A percentile compares a stretch with the other conserved stretches of the same genome.
phyloP scores from a whole-genome alignment of 2,888 invertebrate species.

The Pandemis cinnamomeana region DNA sequence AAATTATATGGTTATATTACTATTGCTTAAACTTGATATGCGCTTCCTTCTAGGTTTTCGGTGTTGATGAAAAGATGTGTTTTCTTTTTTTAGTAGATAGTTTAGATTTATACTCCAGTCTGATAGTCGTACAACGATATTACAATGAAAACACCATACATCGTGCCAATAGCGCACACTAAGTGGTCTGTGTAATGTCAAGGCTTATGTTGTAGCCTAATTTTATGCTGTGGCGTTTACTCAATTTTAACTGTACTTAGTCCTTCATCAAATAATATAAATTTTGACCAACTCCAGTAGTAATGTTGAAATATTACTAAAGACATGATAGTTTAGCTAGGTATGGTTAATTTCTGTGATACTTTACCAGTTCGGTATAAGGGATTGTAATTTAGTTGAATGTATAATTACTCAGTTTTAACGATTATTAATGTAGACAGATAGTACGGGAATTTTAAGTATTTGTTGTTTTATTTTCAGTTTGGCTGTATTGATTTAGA shows the following conservation, averaged over 20 bases:
- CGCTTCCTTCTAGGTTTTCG: slow-evolving; percentile 13
- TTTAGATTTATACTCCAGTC: slow-evolving; percentile 6
- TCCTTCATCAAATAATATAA: slow-evolving; percentile 48
- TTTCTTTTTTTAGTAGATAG: background rate
- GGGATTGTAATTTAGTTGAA: slow-evolving; percentile 71
- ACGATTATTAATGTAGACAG: slow-evolving; percentile 33
- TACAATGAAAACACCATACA: slow-evolving; percentile 5
- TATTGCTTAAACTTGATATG: slow-evolving; percentile 16
- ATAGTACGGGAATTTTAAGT: slow-evolving; percentile 33
- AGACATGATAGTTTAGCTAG: slow-evolving; percentile 79
- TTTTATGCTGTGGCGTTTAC: slow-evolving; percentile 11
- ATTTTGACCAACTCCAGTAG: slow-evolving; percentile 72
- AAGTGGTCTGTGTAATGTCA: slow-evolving; percentile 10
- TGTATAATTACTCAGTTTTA: slow-evolving; percentile 48
- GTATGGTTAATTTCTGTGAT: slow-evolving; percentile 84
- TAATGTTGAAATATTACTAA: slow-evolving; percentile 66
- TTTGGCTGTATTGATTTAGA: slow-evolving; percentile 42
- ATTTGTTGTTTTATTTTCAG: slow-evolving; percentile 44
- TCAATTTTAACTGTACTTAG: slow-evolving; percentile 25
- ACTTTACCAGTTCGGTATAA: slow-evolving; percentile 83
- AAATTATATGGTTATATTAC: slow-evolving; percentile 15
- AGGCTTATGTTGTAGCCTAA: slow-evolving; percentile 18
- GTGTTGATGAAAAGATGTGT: background rate
- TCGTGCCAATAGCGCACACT: background rate
- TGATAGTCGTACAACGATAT: slow-evolving; percentile 22